phyloP scores from a whole-genome alignment of 2,113 vertebrate genomes.

The Myiagra hebetior region DNA sequence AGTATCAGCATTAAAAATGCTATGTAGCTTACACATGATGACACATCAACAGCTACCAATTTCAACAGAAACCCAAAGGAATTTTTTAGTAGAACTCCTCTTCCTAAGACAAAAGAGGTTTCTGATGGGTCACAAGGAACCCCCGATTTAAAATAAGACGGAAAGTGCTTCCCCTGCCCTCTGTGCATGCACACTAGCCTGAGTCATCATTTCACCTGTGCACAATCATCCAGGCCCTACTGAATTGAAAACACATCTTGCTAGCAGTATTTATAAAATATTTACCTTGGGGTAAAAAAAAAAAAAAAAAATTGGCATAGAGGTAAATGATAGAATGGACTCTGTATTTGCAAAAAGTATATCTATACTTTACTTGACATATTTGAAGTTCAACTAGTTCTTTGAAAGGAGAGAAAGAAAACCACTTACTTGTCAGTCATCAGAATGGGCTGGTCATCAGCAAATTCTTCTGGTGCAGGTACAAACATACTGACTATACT shows the following conservation, averaged over 20 bases:
- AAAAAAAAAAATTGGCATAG: neutral
- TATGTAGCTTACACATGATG: neutral
- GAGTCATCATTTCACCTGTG: neutral
- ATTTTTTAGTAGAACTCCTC: neutral
- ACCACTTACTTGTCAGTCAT: constrained; percentile 91
- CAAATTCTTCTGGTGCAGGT: constrained; percentile 95
- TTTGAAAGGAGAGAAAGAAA: neutral
- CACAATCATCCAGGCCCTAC: neutral
- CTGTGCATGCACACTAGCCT: neutral
- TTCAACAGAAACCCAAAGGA: neutral
- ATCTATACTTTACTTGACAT: neutral
- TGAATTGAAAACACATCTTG: neutral
- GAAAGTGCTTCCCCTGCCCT: neutral
- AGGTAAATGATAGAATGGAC: neutral
- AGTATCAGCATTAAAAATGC: neutral
- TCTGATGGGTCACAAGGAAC: neutral
- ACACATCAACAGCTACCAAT: neutral
- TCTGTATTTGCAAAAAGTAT: neutral
- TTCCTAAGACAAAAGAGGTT: neutral
- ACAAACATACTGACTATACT: constrained; percentile 99
- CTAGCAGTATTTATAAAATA: neutral
- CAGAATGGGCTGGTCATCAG: constrained; percentile 91
- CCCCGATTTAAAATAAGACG: neutral
- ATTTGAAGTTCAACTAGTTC: neutral
- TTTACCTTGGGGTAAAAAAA: neutral